Evolutionary conservation across 2,797 vertebrate genomes (phyloP).

Genomic region (Erethizon dorsatum): DNA sequence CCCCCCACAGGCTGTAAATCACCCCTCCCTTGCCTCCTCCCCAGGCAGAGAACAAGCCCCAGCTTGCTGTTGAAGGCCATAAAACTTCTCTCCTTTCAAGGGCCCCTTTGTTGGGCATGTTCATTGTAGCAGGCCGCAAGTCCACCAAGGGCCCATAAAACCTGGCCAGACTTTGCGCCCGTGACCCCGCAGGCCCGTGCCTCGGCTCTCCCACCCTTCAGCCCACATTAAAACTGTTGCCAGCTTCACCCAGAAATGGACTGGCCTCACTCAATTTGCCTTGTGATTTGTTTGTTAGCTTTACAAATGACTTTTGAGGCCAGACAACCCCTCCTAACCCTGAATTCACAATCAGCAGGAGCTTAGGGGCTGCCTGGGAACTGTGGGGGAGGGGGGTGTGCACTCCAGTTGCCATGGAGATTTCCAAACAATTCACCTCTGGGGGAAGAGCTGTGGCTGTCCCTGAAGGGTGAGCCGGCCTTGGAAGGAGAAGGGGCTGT

Average conservation of each 20-base stretch:
- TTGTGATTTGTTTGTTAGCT: slow-evolving; percentile 87
- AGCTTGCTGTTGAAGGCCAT: slow-evolving; percentile 78
- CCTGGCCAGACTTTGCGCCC: slow-evolving; percentile 79
- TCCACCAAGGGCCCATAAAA: slow-evolving; percentile 82
- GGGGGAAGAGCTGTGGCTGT: slow-evolving; percentile 70
- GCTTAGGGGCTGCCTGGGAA: background rate
- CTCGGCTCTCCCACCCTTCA: slow-evolving; percentile 78
- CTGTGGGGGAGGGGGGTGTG: background rate
- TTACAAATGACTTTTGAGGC: slow-evolving; percentile 87
- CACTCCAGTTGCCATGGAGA: slow-evolving; percentile 74
- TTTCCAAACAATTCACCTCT: slow-evolving; percentile 80
- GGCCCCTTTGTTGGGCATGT: slow-evolving; percentile 76
- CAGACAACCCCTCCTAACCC: slow-evolving; percentile 62
- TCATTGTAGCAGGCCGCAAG: slow-evolving; percentile 77
- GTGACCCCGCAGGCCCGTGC: slow-evolving; percentile 80
- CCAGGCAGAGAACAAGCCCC: slow-evolving; percentile 76
- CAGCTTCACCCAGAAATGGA: slow-evolving; percentile 81
- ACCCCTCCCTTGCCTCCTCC: slow-evolving; percentile 66
- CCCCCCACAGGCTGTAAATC: slow-evolving; percentile 78
- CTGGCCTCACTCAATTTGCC: slow-evolving; percentile 85
- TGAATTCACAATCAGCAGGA: slow-evolving; percentile 54
- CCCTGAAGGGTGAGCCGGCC: slow-evolving; percentile 77
- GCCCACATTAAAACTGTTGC: slow-evolving; percentile 81
- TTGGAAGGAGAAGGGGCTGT: slow-evolving; percentile 68
- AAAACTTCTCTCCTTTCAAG: slow-evolving; percentile 79